A percentile compares a stretch with the other conserved stretches of the same genome.
Conservation (phyloP, 2,888 invertebrate genomes). For the Phlogophora meticulosa region DNA sequence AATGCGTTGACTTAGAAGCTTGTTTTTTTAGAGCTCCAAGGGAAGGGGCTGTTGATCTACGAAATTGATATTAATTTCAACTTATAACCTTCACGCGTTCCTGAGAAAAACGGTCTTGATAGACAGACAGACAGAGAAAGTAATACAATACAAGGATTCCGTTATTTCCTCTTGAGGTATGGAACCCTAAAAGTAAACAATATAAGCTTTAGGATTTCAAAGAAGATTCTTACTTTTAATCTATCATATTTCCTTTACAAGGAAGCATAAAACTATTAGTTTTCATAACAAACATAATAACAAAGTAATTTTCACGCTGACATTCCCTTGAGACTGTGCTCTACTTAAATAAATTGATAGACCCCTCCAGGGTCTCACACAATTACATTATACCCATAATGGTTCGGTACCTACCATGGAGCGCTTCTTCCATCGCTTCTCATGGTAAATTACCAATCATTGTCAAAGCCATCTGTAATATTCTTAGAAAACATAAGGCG, state of each 20-base stretch:
- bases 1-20: no score
- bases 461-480: neutral
- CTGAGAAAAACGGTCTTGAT: no score
- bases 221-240: neutral
- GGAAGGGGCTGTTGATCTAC: no score
- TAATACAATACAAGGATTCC: no score
- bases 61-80: no score
- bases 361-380: neutral
- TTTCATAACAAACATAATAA: constrained; percentile 7
- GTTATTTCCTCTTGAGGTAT: no score
- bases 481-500: neutral
- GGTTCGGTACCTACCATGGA: neutral
- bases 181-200: no score
- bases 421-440: constrained; percentile 5
- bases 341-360: constrained; percentile 25
- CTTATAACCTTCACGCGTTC: no score
- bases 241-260: neutral
- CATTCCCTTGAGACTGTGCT: constrained; percentile 21
- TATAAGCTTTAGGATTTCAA: no score
- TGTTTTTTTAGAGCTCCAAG: no score
- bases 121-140: no score
- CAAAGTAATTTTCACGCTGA: constrained; percentile 25
- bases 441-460: constrained; percentile 23
- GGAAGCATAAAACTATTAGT: constrained; percentile 4
- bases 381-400: constrained; percentile 13